Evolutionary conservation across 1,140 invertebrate genomes (phyloP).

Genomic region (Oryzaephilus surinamensis): DNA sequence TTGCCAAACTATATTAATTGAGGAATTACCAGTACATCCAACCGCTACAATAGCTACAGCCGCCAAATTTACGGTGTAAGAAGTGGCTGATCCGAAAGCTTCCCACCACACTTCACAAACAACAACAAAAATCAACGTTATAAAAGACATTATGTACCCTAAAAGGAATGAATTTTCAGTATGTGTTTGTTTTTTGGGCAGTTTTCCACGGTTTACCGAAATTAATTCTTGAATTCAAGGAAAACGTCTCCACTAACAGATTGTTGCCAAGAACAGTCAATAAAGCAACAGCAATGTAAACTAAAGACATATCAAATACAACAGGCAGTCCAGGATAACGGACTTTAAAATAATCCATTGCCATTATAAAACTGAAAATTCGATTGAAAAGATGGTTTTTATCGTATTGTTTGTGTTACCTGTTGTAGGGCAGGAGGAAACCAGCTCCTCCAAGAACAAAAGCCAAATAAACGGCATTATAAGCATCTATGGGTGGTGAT

Average conservation of each 20-base stretch:
- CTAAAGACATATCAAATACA: conserved; percentile 84
- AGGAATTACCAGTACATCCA: conserved; percentile 65
- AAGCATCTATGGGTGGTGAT: conserved; percentile 62
- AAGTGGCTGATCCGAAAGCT: conserved; percentile 55
- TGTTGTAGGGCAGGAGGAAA: conserved; percentile 84
- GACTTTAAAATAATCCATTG: conserved; percentile 79
- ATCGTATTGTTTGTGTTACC: conserved; percentile 40
- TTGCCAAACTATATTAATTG: background rate
- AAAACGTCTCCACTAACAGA: conserved; percentile 69
- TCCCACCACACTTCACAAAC: conserved; percentile 78
- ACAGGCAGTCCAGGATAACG: conserved; percentile 74
- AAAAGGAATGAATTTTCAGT: conserved; percentile 25
- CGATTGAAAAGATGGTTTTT: background rate
- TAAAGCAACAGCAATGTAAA: conserved; percentile 80
- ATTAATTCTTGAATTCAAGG: conserved; percentile 70
- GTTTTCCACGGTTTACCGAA: conserved; percentile 63
- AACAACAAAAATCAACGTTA: conserved; percentile 70
- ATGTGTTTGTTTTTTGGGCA: background rate
- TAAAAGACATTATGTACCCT: conserved; percentile 74
- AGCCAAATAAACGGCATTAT: conserved; percentile 67
- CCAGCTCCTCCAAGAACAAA: conserved; percentile 78
- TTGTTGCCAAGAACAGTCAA: conserved; percentile 79
- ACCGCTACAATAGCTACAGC: conserved; percentile 77
- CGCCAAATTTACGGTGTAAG: conserved; percentile 71
- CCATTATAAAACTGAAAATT: conserved; percentile 71